Base-by-base conservation (phyloP, 2,113 vertebrate species). In the Symphodus melops region DNA sequence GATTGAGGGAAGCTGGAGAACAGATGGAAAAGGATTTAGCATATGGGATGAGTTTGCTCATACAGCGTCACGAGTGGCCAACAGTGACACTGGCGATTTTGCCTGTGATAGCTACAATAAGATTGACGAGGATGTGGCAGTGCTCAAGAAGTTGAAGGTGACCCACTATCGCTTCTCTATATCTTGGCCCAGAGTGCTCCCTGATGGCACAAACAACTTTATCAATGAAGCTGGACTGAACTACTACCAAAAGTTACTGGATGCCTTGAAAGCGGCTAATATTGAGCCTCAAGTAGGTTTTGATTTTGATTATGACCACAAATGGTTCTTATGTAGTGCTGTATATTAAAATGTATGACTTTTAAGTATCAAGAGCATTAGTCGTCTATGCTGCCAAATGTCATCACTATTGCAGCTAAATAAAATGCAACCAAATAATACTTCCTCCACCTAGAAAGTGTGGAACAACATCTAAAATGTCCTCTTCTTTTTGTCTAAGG, bases 31-130 rank as follows among this genome's bases (percentile, higher is more conserved):
- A n/a, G 77, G 77, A 20, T 6, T 80, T 8, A 74, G 70, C 20
- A 80, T 80, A 19, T 80, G 77, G 77, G 70, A 80, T 42, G 51
- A 25, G 44, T 80, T 80, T 57, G 42, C 64, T 28, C 77, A 80
- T 25, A 80, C 70, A 57, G 70, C 70, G 21, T 21, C 69, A 14
- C 74, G 21, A 57, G 56, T 59, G 8, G 16, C 1, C 70, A 69
- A 63, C 57, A 67, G 77, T 52, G 52, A 68, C 23, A 44, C 52
- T 7, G 77, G 57, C 1, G 70, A 80, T 33, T n/a, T 68, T 25
- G 77, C 70, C 33, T 80, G 77, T 52, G 52, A 74, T 46, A 80
- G 77, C 44, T 80, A 80, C 53, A 80, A 63, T 46, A 80, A 80
- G 58, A 69, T 69, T 25, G 36, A 74, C 6, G 8, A 74, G 36